Base-by-base conservation (phyloP, 2,888 invertebrate species). In the Bombylius discolor region DNA sequence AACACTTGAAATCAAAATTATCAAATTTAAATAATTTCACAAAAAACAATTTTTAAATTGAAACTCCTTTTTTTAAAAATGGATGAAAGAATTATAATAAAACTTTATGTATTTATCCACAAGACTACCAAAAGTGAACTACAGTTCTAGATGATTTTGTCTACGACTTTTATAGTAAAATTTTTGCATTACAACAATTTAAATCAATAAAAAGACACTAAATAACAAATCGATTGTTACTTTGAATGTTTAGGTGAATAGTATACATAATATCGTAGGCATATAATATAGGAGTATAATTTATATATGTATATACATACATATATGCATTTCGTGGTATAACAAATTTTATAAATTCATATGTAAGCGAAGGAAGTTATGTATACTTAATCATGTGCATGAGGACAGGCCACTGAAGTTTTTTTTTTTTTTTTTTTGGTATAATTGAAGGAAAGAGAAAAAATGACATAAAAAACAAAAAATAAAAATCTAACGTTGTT, bases 41-140 rank as follows among this genome's bases (percentile, higher is more conserved):
- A 8, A 9, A 8, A 1, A 8, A 36, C 1, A 6, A 36, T 36
- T 36, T 36, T 36, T 36, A 36, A 36, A 6, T 6, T 36, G 7
- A 36, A 36, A 36, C 7, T 7, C 8, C 8, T 5, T 36, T 7
- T 36, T 36, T 36, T 36, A 36, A 42, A 32, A 13, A 13, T 42
- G 33, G 44, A 32, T 55, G 56, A 47, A 14, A 49, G 53, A 4
- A 47, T 48, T 61, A 53, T 52, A 42, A 42, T 36, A 36, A 36
- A 36, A 36, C 11, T 4, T 42, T 23, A 23, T 58, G 52, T 63
- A 61, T 64, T 65, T 62, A 63, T 64, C 63, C 66, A 63, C 64
- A 65, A 60, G 63, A 64, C 68, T 70, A 11, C 65, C 69, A 70
- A 66, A 64, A 66, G 64, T 71, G 66, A 67, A 71, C 71, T 71